These are phyloP conservation scores for Ectropis grisescens DNA, from an alignment of 1,140 invertebrate genomes.

Conservation along the genomic window DNA sequence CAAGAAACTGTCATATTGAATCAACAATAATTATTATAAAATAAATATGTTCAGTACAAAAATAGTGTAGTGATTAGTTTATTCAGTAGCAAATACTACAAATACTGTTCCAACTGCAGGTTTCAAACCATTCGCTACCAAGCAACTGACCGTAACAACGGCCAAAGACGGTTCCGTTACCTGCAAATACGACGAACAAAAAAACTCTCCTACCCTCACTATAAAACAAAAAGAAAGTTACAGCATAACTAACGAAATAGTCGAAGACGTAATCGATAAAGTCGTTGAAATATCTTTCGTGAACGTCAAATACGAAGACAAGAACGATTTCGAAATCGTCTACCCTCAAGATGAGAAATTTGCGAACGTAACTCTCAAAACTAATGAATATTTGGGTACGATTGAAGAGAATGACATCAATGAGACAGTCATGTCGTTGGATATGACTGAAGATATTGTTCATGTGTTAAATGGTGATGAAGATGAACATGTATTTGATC, in stretches of 20 bases:
- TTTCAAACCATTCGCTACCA: constrained; percentile 46
- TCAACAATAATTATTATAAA: too few relatives aligned
- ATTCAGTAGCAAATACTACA: too few relatives aligned
- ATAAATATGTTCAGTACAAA: too few relatives aligned
- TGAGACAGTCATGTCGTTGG: constrained; percentile 16
- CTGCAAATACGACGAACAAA: constrained; percentile 19
- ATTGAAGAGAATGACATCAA: constrained; percentile 29
- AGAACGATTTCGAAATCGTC: constrained; percentile 32
- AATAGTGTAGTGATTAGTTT: too few relatives aligned
- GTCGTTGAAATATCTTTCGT: constrained; percentile 18
- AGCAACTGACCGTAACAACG: constrained; percentile 41
- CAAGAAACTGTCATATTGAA: too few relatives aligned
- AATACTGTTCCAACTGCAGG: too few relatives aligned
- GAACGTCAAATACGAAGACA: constrained; percentile 12
- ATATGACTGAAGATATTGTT: constrained; percentile 16
- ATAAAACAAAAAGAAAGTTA: background rate
- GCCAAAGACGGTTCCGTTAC: constrained; percentile 31
- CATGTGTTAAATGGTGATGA: constrained; percentile 19
- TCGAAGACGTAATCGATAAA: constrained; percentile 33
- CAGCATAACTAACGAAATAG: constrained; percentile 19
- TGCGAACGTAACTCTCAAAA: too few relatives aligned
- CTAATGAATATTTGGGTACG: constrained; percentile 27
- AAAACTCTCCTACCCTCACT: background rate
- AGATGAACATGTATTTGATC: too few relatives aligned
- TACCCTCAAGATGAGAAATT: too few relatives aligned